Percentiles rank a stretch among this genome's conserved stretches.
Evolutionary conservation across 2,888 invertebrate species (phyloP).

Genomic region (Eupithecia subfuscata): DNA sequence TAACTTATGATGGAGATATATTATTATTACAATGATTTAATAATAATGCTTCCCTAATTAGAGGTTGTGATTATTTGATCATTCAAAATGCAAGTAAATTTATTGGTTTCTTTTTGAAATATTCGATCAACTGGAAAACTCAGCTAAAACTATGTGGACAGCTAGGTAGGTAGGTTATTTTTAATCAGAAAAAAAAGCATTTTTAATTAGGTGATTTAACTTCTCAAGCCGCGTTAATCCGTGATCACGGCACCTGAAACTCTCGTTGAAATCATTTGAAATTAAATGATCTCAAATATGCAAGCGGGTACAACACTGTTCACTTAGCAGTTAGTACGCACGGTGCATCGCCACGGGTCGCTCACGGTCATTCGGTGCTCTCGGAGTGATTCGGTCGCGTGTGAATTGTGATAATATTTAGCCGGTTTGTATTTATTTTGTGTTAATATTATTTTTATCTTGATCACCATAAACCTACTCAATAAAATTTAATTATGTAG

Average conservation of each 20-base stretch:
- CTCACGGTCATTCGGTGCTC: slow-evolving; percentile 33
- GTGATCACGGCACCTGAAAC: no score
- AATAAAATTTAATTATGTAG: neutral
- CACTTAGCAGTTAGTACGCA: slow-evolving; percentile 15
- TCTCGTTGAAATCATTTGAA: neutral
- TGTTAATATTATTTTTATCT: neutral
- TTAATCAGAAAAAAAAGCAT: no score
- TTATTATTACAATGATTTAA: no score
- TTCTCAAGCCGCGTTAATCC: neutral
- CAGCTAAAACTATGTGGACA: no score
- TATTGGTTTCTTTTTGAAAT: no score
- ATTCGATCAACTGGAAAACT: no score
- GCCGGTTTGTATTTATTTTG: slow-evolving; percentile 5
- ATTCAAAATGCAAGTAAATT: no score
- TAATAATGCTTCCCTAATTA: no score
- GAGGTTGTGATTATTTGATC: no score
- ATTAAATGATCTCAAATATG: neutral
- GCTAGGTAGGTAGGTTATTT: no score
- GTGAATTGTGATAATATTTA: slow-evolving; percentile 2
- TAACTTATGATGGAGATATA: no score
- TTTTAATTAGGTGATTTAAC: neutral
- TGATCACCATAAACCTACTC: neutral
- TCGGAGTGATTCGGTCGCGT: neutral
- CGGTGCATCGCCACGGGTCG: slow-evolving; percentile 5
- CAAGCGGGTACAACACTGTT: slow-evolving; percentile 3